Evolutionary conservation across 2,113 vertebrate genomes (phyloP).

Genomic region (Chaetodon trifascialis): DNA sequence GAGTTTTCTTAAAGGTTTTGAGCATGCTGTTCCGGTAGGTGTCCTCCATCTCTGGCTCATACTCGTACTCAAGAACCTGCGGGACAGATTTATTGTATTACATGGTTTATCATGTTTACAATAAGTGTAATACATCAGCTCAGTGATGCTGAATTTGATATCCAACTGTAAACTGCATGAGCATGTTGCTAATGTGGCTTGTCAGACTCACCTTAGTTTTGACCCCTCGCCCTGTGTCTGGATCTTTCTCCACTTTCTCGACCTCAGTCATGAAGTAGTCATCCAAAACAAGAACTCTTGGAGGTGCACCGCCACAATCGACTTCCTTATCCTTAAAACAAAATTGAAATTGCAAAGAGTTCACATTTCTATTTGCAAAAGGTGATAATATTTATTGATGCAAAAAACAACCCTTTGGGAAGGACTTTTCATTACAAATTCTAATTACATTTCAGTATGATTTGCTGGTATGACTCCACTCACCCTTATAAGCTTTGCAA

Average conservation of each 20-base stretch:
- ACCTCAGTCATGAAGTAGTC: constrained; percentile 99
- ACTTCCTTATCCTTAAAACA: constrained; percentile 95
- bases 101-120: background rate
- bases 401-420: background rate
- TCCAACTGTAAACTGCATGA: background rate
- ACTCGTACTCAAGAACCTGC: constrained; percentile 97
- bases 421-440: background rate
- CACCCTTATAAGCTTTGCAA: constrained; percentile 97
- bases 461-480: constrained; percentile 63
- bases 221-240: constrained; percentile 93
- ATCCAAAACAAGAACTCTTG: constrained; percentile 95
- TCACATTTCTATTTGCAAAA: background rate
- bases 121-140: background rate
- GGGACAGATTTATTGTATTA: constrained; percentile 23
- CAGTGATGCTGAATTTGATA: background rate
- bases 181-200: background rate
- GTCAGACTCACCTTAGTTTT: constrained; percentile 91
- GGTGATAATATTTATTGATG: background rate
- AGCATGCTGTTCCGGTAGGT: constrained; percentile 97
- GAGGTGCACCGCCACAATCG: constrained; percentile 96
- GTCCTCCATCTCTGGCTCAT: constrained; percentile 98
- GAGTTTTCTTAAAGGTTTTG: constrained; percentile 98
- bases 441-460: background rate
- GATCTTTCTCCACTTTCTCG: constrained; percentile 95
- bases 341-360: constrained; percentile 11